Base-by-base conservation (phyloP, 2,797 vertebrate species). In the Brachyalestes nurse region DNA sequence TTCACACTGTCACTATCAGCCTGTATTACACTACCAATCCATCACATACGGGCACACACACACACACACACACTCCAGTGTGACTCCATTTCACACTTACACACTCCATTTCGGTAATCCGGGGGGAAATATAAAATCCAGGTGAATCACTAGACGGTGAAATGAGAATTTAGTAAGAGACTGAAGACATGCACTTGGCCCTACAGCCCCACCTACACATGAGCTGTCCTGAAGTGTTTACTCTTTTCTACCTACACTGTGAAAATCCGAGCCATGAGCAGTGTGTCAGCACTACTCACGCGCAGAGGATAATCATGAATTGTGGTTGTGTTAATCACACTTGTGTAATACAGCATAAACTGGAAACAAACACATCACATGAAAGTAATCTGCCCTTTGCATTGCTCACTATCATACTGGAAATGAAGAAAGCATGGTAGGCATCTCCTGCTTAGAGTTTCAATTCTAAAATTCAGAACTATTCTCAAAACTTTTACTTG, bases 1-100 rank as follows among this genome's bases (percentile, higher is more conserved):
- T 84, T 86, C 77, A 82, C 78, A 73, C 77, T 65, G 60, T 75
- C 79, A 70, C 71, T 67, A 83, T 84, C 66, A 73, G 55, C 51
- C 55, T 73, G 72, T 73, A 78, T 82, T 77, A 75, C 53, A 67
- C 25, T 67, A 61, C 38, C 51, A 64, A 71, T 75, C 74, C 71
- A 83, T 82, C 73, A 78, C 65, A 64, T 8, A 10, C 17, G 28
- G 57, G 28, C 28, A 28, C 66, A 19, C 21, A 79, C 17, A 8
- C 9, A 57, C 60, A 42, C 38, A 19, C 60, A 17, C 23, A 38
- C 75, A 19, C 57, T 38, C 61, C 58, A 75, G 1, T 25, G 2
- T 40, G 34, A 75, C 65, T 66, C 13, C 16, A 60, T 40, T 70
- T 69, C 66, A 53, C 66, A 81, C 72, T 53, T 51, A 40, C 6